A percentile compares a stretch with the other conserved stretches of the same genome.
Conservation (phyloP, 2,888 invertebrate species). For the Aporophyla nigra region DNA sequence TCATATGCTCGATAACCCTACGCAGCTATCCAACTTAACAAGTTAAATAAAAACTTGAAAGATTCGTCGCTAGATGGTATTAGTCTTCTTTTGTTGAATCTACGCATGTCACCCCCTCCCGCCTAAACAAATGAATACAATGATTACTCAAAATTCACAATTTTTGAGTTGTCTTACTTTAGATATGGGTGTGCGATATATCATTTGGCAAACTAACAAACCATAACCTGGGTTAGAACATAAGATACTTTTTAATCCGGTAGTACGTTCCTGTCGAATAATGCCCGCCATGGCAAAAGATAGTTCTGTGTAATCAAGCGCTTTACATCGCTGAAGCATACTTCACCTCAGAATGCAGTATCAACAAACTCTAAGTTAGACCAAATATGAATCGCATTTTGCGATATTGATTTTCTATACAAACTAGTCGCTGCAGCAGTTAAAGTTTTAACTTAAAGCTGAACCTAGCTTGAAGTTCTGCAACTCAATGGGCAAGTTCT, state of each 20-base stretch:
- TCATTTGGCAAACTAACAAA: background rate
- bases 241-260: background rate
- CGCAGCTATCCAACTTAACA: too few relatives aligned
- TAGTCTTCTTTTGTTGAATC: too few relatives aligned
- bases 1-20: too few relatives aligned
- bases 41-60: too few relatives aligned
- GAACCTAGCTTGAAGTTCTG: slow-evolving; percentile 32
- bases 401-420: slow-evolving; percentile 54
- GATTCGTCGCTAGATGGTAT: too few relatives aligned
- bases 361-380: slow-evolving; percentile 7
- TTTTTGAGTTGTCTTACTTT: too few relatives aligned
- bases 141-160: too few relatives aligned
- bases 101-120: too few relatives aligned
- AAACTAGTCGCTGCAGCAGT: slow-evolving; percentile 31
- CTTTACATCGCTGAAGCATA: background rate
- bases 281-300: too few relatives aligned
- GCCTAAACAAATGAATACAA: too few relatives aligned
- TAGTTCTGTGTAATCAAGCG: background rate
- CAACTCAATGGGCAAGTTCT: slow-evolving; percentile 40
- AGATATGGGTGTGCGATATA: too few relatives aligned
- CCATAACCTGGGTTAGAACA: background rate
- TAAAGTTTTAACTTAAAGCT: slow-evolving; percentile 38
- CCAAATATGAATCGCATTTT: slow-evolving; percentile 36
- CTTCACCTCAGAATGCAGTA: slow-evolving; percentile 9
- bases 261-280: background rate